These are phyloP conservation scores for Lagopus leucura DNA, from an alignment of 2,113 vertebrate genomes.

Conservation along the genomic window DNA sequence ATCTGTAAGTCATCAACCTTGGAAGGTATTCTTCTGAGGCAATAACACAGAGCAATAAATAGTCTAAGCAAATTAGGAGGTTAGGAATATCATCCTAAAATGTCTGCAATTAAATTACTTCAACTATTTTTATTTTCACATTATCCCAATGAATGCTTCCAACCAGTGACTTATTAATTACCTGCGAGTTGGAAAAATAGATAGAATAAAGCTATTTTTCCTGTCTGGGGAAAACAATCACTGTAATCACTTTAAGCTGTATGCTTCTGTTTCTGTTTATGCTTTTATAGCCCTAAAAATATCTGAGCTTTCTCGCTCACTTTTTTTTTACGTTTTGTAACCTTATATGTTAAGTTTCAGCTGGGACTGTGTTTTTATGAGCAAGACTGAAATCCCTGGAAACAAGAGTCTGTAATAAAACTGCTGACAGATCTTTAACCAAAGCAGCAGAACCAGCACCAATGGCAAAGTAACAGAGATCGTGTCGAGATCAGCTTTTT, in stretches of 20 bases:
- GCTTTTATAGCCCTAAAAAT: slow-evolving; percentile 13
- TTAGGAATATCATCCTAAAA: neutral
- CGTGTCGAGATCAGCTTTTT: slow-evolving; percentile 3
- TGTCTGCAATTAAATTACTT: neutral
- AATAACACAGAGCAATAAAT: neutral
- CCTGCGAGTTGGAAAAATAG: neutral
- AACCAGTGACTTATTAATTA: neutral
- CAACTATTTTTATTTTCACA: neutral
- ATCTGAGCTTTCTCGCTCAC: neutral
- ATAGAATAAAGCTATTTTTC: neutral
- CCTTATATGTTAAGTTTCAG: slow-evolving; percentile 25
- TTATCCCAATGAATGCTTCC: neutral
- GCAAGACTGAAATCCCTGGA: slow-evolving; percentile 41
- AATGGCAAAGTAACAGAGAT: neutral
- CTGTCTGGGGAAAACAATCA: neutral
- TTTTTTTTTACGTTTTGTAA: neutral
- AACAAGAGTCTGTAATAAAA: slow-evolving; percentile 36
- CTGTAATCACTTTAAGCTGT: neutral
- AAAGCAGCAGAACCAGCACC: slow-evolving; percentile 3
- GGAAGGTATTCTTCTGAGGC: neutral
- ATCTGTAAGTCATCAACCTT: neutral
- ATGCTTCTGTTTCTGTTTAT: neutral
- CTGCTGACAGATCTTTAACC: slow-evolving; percentile 29
- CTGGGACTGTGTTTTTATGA: slow-evolving; percentile 31
- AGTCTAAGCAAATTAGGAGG: neutral